Percentiles rank a stretch among this genome's conserved stretches.
Conservation (phyloP, 2,888 invertebrate species). For the Toxonevra muliebris region DNA sequence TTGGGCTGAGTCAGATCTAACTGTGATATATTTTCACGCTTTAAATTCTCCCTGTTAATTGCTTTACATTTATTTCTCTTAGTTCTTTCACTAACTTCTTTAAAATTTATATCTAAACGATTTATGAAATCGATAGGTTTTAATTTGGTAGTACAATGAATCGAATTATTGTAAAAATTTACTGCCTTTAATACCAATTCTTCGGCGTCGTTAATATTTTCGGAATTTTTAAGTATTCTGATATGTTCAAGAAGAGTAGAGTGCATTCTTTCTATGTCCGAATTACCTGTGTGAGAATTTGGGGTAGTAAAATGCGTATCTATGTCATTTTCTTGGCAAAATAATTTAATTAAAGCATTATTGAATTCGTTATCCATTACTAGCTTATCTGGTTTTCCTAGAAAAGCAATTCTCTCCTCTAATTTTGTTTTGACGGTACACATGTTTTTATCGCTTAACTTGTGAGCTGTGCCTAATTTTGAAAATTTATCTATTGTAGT, state of each 20-base stretch:
- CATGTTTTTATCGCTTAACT: conserved; percentile 32
- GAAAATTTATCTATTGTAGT: too few species aligned
- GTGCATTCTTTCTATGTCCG: conserved; percentile 25
- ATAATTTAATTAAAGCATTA: conserved; percentile 30
- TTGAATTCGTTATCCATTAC: conserved; percentile 38
- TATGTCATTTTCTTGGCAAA: conserved; percentile 30
- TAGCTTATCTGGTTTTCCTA: conserved; percentile 25
- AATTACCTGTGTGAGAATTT: conserved; percentile 35
- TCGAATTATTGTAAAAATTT: conserved; percentile 21
- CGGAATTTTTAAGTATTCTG: conserved; percentile 11
- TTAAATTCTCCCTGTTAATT: conserved; percentile 4
- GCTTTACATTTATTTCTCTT: conserved; percentile 5
- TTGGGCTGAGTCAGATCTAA: conserved; percentile 6
- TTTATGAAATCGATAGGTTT: conserved; percentile 27
- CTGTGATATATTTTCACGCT: conserved; percentile 9
- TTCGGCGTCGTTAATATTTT: conserved; percentile 8
- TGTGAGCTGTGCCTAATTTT: too few species aligned
- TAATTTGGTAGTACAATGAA: conserved; percentile 24
- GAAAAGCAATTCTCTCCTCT: conserved; percentile 21
- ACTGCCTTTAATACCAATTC: conserved; percentile 18
- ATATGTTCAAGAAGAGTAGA: conserved; percentile 27
- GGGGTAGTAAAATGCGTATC: conserved; percentile 34
- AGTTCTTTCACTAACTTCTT: too few species aligned
- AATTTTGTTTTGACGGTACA: too few species aligned
- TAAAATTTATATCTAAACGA: conserved; percentile 17